A percentile compares a stretch with the other conserved stretches of the same genome.
Evolutionary conservation across 2,797 vertebrate genomes (phyloP).

Genomic region (Leucoraja ocellata): DNA sequence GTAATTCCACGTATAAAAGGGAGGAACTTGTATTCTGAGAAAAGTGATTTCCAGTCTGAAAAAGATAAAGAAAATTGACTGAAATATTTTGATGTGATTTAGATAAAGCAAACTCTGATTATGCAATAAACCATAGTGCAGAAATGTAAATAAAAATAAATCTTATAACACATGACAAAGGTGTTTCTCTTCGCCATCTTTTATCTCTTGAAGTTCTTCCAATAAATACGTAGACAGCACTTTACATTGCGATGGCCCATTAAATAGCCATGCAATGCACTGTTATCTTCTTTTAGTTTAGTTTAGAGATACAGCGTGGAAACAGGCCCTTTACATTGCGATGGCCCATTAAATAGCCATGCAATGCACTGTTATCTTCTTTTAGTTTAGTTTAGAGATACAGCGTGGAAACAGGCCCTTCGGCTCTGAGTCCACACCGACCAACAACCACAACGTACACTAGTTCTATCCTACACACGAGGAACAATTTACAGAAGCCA

Average conservation of each 20-base stretch:
- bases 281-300: background rate
- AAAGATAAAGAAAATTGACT: background rate
- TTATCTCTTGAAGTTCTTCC: too few species aligned
- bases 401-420: too few species aligned
- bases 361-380: background rate
- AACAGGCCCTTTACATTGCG: background rate
- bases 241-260: background rate
- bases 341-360: background rate
- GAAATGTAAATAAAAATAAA: background rate
- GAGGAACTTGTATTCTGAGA: background rate
- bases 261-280: background rate
- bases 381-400: too few species aligned
- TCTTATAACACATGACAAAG: background rate
- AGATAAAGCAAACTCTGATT: background rate
- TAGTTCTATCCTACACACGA: too few species aligned
- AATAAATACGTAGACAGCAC: background rate
- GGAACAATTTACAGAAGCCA: too few species aligned
- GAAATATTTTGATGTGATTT: background rate
- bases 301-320: too few species aligned
- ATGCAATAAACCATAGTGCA: background rate
- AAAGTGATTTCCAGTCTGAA: background rate
- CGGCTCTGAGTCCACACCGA: too few species aligned
- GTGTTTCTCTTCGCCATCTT: background rate
- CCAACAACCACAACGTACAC: too few species aligned
- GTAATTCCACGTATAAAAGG: background rate